Conservation (phyloP, 2,113 vertebrate genomes). For the Pyrgilauda ruficollis region DNA sequence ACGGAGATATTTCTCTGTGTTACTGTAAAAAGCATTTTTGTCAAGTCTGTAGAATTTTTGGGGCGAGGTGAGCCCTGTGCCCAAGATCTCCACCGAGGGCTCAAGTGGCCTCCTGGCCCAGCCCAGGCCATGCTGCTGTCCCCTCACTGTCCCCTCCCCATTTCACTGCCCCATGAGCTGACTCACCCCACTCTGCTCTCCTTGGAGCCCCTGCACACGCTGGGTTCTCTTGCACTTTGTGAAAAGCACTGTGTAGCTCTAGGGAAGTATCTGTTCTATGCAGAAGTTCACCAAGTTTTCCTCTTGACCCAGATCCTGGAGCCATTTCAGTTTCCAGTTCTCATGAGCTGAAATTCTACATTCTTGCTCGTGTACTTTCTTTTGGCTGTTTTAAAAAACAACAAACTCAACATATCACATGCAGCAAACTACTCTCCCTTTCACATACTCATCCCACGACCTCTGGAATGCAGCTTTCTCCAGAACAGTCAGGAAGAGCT, state of each 20-base stretch:
- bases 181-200: not conserved
- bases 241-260: not conserved
- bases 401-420: not conserved
- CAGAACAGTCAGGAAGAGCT: not conserved
- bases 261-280: not conserved
- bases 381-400: not conserved
- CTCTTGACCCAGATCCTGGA: not conserved
- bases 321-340: not conserved
- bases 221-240: not conserved
- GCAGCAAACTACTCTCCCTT: not conserved
- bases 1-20: not conserved
- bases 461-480: slow-evolving; percentile 26
- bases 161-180: not conserved
- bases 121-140: not conserved
- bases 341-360: not conserved
- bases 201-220: not conserved
- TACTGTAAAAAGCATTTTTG: not conserved
- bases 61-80: not conserved
- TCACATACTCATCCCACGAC: not conserved
- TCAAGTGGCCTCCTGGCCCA: not conserved
- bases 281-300: not conserved
- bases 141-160: not conserved
- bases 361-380: not conserved
- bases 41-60: not conserved
- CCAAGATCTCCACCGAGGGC: not conserved